Conservation (phyloP, 2,888 invertebrate genomes). For the Rhorus exstirpatorius region DNA sequence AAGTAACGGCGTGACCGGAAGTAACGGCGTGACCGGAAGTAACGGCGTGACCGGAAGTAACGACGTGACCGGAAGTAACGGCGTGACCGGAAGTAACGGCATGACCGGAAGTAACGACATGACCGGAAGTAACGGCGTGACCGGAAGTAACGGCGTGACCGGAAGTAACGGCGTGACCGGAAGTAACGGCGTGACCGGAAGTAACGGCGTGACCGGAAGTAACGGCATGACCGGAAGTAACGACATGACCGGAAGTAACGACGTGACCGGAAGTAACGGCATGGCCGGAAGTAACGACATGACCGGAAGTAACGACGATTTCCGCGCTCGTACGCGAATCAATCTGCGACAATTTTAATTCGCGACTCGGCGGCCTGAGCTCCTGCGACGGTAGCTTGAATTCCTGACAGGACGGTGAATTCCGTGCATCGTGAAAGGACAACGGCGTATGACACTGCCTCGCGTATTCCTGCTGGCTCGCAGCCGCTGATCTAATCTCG, state of each 20-base stretch:
- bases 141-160: too few relatives aligned
- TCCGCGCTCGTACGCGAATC: slow-evolving; percentile 66
- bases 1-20: not conserved
- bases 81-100: slow-evolving; percentile 2
- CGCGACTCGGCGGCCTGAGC: slow-evolving; percentile 76
- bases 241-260: not conserved
- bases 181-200: too few relatives aligned
- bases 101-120: too few relatives aligned
- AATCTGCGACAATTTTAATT: slow-evolving; percentile 74
- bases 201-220: not conserved
- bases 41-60: not conserved
- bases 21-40: not conserved
- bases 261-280: slow-evolving; percentile 3
- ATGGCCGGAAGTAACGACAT: too few relatives aligned
- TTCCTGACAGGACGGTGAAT: slow-evolving; percentile 73
- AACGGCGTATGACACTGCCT: slow-evolving; percentile 45
- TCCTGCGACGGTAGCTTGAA: slow-evolving; percentile 74
- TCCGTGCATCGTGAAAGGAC: slow-evolving; percentile 49
- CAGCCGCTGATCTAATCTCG: slow-evolving; percentile 58
- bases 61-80: not conserved
- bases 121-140: not conserved
- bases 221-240: too few relatives aligned
- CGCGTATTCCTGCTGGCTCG: slow-evolving; percentile 73
- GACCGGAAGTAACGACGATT: too few relatives aligned
- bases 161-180: not conserved